A percentile compares a stretch with the other conserved stretches of the same genome.
Evolutionary conservation across 2,888 invertebrate species (phyloP).

Genomic region (Ecliptopera silaceata): DNA sequence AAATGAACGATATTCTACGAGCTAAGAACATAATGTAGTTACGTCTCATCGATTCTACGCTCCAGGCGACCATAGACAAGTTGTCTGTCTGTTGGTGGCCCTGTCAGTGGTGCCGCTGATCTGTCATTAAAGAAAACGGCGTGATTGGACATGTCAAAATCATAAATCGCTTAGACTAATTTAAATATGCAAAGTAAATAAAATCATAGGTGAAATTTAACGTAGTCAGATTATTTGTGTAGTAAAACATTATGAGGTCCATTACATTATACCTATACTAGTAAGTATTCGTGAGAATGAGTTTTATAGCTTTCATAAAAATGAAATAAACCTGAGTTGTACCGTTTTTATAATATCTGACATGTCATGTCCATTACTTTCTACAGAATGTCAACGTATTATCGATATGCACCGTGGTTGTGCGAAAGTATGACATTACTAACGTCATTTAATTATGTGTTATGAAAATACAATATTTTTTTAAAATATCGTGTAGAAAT

Average conservation of each 20-base stretch:
- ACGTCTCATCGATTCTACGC: constrained; percentile 25
- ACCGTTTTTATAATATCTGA: no score
- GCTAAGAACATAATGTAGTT: constrained; percentile 19
- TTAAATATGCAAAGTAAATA: not conserved
- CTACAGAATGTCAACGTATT: no score
- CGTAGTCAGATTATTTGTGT: not conserved
- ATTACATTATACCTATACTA: no score
- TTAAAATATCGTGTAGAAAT: no score
- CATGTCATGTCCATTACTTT: no score
- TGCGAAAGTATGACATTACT: no score
- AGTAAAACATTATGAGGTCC: not conserved
- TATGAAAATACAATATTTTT: no score
- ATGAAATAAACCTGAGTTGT: no score
- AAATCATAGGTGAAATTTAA: not conserved
- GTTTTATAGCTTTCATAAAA: no score
- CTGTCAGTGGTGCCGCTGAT: constrained; percentile 10
- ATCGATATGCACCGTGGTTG: no score
- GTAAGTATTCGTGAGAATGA: no score
- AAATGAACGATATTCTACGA: constrained; percentile 20
- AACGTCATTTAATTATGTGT: no score
- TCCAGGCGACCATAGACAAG: constrained; percentile 22
- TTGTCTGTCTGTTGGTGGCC: constrained; percentile 15
- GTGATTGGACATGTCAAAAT: constrained; percentile 7
- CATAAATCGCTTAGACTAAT: not conserved
- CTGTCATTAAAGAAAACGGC: constrained; percentile 15